Percentiles rank a stretch among this genome's conserved stretches.
These are phyloP conservation scores for Caradrina kadenii DNA, from an alignment of 2,888 invertebrate species.

Conservation along the genomic window DNA sequence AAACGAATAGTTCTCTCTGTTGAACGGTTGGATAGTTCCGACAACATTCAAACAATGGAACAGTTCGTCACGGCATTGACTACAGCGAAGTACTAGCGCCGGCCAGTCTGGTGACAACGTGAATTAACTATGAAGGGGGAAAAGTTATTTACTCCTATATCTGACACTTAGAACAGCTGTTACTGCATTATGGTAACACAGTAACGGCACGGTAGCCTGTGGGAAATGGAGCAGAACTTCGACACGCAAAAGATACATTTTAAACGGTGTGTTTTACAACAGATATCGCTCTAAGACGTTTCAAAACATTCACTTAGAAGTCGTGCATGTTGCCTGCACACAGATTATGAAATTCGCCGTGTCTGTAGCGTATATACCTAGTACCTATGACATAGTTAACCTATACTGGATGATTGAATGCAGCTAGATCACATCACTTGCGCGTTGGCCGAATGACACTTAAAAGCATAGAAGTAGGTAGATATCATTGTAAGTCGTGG, in stretches of 20 bases:
- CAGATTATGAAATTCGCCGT: constrained; percentile 34
- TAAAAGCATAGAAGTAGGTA: neutral
- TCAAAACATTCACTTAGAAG: constrained; percentile 29
- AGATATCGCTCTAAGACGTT: constrained; percentile 22
- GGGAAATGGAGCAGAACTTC: constrained; percentile 52
- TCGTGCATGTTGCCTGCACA: constrained; percentile 5
- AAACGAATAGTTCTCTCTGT: constrained; percentile 44
- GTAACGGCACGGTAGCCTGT: constrained; percentile 27
- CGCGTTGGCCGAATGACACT: constrained; percentile 4
- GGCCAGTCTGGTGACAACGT: constrained; percentile 69
- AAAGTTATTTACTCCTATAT: constrained; percentile 48
- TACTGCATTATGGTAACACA: constrained; percentile 27
- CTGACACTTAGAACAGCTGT: constrained; percentile 47
- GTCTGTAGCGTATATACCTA: neutral
- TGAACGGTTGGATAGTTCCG: constrained; percentile 64
- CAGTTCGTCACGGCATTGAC: constrained; percentile 74
- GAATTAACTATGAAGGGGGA: constrained; percentile 32
- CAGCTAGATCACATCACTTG: constrained; percentile 12
- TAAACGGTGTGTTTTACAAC: constrained; percentile 30
- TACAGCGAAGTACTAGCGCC: constrained; percentile 60
- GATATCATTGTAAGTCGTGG: constrained; percentile 1
- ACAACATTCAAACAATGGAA: constrained; percentile 67
- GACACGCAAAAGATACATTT: constrained; percentile 26
- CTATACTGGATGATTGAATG: constrained; percentile 11
- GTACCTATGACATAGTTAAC: constrained; percentile 6